phyloP scores from a whole-genome alignment of 2,888 invertebrate species.

The Nomada lathburiana region DNA sequence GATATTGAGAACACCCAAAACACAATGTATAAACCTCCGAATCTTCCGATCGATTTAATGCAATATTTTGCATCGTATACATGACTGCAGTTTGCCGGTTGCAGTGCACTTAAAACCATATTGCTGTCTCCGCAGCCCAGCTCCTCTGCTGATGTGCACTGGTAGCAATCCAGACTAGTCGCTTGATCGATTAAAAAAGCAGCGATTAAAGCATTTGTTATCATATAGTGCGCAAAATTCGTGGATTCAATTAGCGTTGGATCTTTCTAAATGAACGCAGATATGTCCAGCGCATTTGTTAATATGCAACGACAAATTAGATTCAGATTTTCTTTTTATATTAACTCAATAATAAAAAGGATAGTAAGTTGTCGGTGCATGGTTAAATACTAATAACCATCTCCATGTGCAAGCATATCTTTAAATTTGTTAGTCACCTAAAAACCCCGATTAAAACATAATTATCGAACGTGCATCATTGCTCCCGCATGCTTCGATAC shows the following conservation, averaged over 20 bases:
- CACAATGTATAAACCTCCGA: conserved; percentile 78
- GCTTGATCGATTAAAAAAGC: conserved; percentile 71
- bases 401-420: too few species aligned
- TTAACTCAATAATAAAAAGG: too few species aligned
- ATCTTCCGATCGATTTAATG: conserved; percentile 88
- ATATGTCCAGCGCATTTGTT: neutral
- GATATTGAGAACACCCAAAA: conserved; percentile 24
- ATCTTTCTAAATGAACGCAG: neutral
- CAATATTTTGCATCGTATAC: conserved; percentile 93
- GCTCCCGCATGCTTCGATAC: conserved; percentile 36
- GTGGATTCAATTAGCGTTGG: neutral
- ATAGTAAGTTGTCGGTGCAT: neutral
- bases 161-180: conserved; percentile 89
- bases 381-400: too few species aligned
- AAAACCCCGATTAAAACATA: neutral
- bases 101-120: conserved; percentile 87
- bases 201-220: conserved; percentile 37
- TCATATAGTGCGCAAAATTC: neutral
- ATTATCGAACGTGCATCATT: conserved; percentile 16
- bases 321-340: neutral
- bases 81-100: conserved; percentile 89
- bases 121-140: conserved; percentile 88
- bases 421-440: conserved; percentile 1
- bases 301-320: conserved; percentile 7
- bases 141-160: conserved; percentile 90